phyloP scores from a whole-genome alignment of 2,797 vertebrate species.

The Oryzias dopingdopingensis region DNA sequence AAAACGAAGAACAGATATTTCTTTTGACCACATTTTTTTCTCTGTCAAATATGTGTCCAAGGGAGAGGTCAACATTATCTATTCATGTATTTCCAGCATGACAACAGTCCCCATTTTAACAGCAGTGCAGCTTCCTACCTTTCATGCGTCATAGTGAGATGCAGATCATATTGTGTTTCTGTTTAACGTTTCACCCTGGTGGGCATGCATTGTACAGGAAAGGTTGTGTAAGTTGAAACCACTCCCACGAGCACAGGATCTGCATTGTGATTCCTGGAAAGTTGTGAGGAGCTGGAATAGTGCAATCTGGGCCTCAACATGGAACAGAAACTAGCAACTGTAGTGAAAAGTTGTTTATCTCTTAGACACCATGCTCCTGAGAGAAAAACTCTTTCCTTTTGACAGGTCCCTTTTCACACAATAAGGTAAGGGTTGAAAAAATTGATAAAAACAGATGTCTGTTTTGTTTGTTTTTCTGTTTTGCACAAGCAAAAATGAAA shows the following conservation, averaged over 20 bases:
- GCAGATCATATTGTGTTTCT: constrained; percentile 6
- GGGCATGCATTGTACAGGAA: constrained; percentile 12
- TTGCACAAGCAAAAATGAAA: too few relatives aligned
- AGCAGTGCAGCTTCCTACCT: neutral
- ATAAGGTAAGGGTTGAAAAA: too few relatives aligned
- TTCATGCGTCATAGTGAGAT: neutral
- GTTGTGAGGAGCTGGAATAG: constrained; percentile 1
- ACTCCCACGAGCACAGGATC: neutral
- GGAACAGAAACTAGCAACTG: neutral
- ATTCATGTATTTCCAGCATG: neutral
- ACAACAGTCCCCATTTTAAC: neutral
- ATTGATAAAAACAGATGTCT: too few relatives aligned
- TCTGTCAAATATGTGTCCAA: too few relatives aligned
- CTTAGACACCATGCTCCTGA: too few relatives aligned
- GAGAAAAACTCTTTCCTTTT: too few relatives aligned
- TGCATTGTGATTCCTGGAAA: constrained; percentile 1
- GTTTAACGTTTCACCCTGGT: constrained; percentile 1
- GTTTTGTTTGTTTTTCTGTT: too few relatives aligned
- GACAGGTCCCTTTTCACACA: too few relatives aligned
- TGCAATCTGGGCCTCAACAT: neutral
- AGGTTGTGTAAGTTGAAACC: constrained; percentile 36
- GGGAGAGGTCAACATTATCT: neutral
- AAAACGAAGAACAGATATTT: too few relatives aligned
- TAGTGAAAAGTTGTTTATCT: constrained; percentile 11
- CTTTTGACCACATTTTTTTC: too few relatives aligned